Conservation (phyloP, 2,113 vertebrate species). For the Chaenogobius annularis region DNA sequence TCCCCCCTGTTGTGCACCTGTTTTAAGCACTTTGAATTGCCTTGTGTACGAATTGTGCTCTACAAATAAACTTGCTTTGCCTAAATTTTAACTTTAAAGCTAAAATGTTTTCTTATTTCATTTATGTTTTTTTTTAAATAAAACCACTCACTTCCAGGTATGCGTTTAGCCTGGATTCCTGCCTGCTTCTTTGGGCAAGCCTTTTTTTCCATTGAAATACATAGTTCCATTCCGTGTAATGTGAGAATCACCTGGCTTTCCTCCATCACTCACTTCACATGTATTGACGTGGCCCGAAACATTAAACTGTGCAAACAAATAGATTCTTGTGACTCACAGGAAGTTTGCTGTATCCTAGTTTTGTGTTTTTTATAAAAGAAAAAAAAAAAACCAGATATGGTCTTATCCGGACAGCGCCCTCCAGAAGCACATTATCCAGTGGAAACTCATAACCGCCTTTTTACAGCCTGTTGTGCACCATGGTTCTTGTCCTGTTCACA, state of each 20-base stretch:
- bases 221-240: conserved; percentile 70
- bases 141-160: conserved; percentile 50
- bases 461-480: conserved; percentile 47
- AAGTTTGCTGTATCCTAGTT: conserved; percentile 28
- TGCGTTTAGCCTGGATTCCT: conserved; percentile 48
- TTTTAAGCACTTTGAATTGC: no score
- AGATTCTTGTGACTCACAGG: conserved; percentile 58
- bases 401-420: conserved; percentile 6
- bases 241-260: conserved; percentile 70
- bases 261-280: conserved; percentile 45
- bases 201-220: conserved; percentile 61
- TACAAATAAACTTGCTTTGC: no score
- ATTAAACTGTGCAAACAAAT: conserved; percentile 54
- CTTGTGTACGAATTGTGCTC: no score
- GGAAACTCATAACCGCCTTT: conserved; percentile 50
- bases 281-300: conserved; percentile 34
- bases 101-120: no score
- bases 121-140: conserved; percentile 15
- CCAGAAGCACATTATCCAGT: conserved; percentile 30
- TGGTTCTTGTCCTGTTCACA: conserved; percentile 15
- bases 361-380: conserved; percentile 5
- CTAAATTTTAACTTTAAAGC: no score
- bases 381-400: conserved; percentile 3
- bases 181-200: conserved; percentile 52
- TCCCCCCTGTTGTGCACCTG: no score